Evolutionary conservation across 2,888 invertebrate species (phyloP).

Genomic region (Clitarchus hookeri): DNA sequence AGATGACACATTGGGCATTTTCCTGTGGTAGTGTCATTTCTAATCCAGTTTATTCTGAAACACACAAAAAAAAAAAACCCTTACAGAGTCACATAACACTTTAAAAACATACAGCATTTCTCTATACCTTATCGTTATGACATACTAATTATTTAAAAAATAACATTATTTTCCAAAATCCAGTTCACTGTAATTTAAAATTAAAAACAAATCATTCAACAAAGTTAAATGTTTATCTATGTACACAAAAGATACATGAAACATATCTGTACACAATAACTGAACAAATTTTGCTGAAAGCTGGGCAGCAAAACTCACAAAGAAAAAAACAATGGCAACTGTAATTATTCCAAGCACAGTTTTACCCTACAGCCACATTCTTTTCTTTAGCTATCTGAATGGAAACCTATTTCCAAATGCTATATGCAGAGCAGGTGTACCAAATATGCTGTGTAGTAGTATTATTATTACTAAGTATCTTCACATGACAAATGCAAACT

Average conservation of each 20-base stretch:
- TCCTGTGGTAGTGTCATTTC: too few relatives aligned
- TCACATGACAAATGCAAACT: too few relatives aligned
- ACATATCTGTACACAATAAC: not conserved
- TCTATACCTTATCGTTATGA: too few relatives aligned
- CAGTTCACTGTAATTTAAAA: not conserved
- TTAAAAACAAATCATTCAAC: slow-evolving; percentile 16
- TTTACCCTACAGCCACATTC: not conserved
- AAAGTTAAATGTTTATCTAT: slow-evolving; percentile 24
- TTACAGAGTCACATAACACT: too few relatives aligned
- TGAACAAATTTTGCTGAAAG: not conserved
- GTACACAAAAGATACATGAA: not conserved
- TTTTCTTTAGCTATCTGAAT: not conserved
- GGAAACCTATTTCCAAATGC: not conserved
- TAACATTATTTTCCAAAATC: not conserved
- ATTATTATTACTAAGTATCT: not conserved
- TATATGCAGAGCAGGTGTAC: not conserved
- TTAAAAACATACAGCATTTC: too few relatives aligned
- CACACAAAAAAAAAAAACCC: too few relatives aligned
- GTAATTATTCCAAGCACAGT: not conserved
- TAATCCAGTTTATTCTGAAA: too few relatives aligned
- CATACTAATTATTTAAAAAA: too few relatives aligned
- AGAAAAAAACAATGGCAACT: not conserved
- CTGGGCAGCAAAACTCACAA: not conserved
- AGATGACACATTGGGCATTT: too few relatives aligned
- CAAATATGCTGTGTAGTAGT: not conserved